phyloP scores from a whole-genome alignment of 2,797 vertebrate genomes.

The Rhabdomys pumilio region DNA sequence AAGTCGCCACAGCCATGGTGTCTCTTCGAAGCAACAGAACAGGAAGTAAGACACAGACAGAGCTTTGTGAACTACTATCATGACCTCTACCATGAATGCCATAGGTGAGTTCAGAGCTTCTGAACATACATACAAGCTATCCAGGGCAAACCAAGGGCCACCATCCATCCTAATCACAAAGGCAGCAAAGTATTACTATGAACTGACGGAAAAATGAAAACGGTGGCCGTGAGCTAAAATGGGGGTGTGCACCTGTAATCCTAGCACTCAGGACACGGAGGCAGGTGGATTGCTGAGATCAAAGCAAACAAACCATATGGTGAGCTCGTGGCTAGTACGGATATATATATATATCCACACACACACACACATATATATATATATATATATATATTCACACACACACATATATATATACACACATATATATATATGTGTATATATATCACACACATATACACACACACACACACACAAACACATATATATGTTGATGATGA shows the following conservation, averaged over 20 bases:
- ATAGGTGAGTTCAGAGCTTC: background rate
- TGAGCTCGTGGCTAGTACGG: background rate
- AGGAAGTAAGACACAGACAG: background rate
- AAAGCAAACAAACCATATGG: background rate
- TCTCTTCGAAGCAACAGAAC: background rate
- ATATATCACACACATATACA: too few species aligned
- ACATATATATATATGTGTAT: too few species aligned
- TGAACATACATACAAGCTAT: background rate
- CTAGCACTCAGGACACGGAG: background rate
- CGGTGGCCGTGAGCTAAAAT: background rate
- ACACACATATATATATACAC: too few species aligned
- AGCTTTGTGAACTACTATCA: background rate
- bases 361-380: too few species aligned
- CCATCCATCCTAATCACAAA: background rate
- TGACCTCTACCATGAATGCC: background rate
- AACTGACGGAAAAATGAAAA: background rate
- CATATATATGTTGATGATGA: too few species aligned
- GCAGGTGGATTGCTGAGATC: background rate
- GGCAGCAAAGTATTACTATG: background rate
- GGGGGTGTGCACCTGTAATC: background rate
- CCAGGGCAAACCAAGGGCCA: background rate
- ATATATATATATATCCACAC: too few species aligned
- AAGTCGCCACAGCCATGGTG: background rate
- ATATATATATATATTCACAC: too few species aligned
- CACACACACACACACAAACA: too few species aligned